Evolutionary conservation across 2,888 invertebrate species (phyloP), one percentile per base, ranked within the genome.

Genomic region (Lasioglossum oenotherae): DNA sequence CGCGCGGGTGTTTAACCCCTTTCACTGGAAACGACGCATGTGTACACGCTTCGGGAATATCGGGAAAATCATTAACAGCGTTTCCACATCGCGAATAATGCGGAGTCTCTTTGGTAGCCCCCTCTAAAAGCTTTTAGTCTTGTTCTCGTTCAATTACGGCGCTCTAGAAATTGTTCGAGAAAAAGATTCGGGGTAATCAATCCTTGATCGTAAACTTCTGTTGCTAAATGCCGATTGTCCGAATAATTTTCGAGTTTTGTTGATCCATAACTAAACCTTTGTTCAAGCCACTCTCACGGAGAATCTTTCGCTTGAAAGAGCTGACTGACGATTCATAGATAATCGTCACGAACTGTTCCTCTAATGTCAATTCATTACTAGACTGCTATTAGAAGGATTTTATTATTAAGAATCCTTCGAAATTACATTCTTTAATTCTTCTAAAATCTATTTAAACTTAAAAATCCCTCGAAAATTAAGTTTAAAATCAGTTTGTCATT

Each of bases 21-120:
- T 69, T 53, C 71, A 19, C 53, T n/a, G 19, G 53, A 4, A 67
- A 31, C 31, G 19, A 46, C 64, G 53, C 14, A 49, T 64, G 31
- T 64, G 64, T 46, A 41, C 60, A 53, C 44, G 76, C 69, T 74
- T 46, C 57, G 44, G 4, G 38, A 71, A 41, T 73, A 71, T 71
- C 27, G 10, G n/a, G 53, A 19, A 27, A 53, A 73, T 73, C 31
- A 57, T 77, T 74, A 57, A 64, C 53, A 31, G 6, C 16, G 67
- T 53, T 67, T 67, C 19, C 44, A 4, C 16, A 35, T 19, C 23
- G 10, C 41, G 38, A 71, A 71, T 41, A 71, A 71, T n/a, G 41
- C 71, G 23, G 41, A 19, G n/a, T 71, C 38, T 71, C 38, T 41
- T 71, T 71, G 12, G 12, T 71, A n/a, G 41, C 10, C 5, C n/a